These are phyloP conservation scores for Papilio glaucus DNA, from an alignment of 1,140 invertebrate species.

Conservation along the genomic window DNA sequence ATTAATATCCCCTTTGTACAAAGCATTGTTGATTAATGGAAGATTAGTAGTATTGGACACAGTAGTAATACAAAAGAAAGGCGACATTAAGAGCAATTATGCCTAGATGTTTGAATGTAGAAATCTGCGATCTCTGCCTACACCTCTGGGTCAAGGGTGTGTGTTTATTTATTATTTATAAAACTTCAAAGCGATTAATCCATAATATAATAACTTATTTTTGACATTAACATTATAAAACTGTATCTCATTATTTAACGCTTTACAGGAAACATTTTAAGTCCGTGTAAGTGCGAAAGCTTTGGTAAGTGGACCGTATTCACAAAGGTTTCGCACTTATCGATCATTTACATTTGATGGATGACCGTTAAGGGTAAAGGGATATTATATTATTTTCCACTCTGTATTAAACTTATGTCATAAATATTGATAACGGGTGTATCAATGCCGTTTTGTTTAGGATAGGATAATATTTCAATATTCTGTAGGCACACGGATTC, in stretches of 20 bases:
- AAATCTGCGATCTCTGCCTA: too few species aligned
- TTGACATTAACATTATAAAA: background rate
- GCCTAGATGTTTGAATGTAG: too few species aligned
- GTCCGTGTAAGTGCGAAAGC: background rate
- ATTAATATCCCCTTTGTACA: background rate
- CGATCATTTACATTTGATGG: conserved; percentile 21
- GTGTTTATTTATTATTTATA: too few species aligned
- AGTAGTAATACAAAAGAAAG: too few species aligned
- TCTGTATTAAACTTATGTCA: background rate
- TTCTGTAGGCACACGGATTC: too few species aligned
- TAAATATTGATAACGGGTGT: background rate
- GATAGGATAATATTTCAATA: too few species aligned
- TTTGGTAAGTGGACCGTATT: conserved; percentile 1
- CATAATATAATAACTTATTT: background rate
- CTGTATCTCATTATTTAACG: background rate
- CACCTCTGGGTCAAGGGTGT: too few species aligned
- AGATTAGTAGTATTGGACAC: background rate
- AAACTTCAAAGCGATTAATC: background rate
- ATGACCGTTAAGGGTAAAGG: background rate
- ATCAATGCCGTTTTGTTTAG: background rate
- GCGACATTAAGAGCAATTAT: too few species aligned
- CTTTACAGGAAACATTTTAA: background rate
- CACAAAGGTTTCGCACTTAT: conserved; percentile 12
- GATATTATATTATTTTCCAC: conserved; percentile 16
- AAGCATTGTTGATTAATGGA: background rate